A percentile compares a stretch with the other conserved stretches of the same genome.
phyloP scores from a whole-genome alignment of 2,797 vertebrate species.

The Natrix natrix region DNA sequence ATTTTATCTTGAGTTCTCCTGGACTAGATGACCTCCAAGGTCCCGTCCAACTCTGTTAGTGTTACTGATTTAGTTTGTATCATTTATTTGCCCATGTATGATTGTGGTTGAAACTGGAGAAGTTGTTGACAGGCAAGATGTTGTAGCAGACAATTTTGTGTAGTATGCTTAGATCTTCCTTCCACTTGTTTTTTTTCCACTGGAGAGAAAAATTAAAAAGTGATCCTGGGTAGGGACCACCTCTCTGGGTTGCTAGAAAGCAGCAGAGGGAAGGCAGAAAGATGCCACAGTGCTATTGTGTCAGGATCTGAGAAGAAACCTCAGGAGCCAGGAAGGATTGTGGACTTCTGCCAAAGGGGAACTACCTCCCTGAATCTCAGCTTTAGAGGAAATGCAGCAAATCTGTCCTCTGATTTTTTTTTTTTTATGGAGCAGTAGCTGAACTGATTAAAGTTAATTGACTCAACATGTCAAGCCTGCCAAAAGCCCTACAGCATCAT shows the following conservation, averaged over 20 bases:
- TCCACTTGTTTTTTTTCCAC: neutral
- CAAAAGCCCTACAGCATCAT: neutral
- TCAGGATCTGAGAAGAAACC: neutral
- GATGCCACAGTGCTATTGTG: neutral
- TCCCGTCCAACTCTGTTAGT: no score
- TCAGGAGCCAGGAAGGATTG: neutral
- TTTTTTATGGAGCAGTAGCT: neutral
- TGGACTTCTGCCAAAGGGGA: neutral
- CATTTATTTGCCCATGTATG: no score
- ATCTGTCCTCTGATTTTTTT: neutral
- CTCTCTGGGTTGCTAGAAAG: neutral
- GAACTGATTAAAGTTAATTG: neutral
- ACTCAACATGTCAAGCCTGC: neutral
- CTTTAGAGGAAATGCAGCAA: neutral
- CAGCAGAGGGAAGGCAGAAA: neutral
- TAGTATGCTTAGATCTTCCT: no score
- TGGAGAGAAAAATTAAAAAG: neutral
- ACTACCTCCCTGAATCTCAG: neutral
- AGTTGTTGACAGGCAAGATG: no score
- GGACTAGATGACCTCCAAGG: no score
- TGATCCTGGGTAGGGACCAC: neutral
- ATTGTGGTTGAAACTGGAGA: no score
- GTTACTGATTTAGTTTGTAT: no score
- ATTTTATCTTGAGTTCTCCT: no score
- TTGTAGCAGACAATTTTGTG: no score